Evolutionary conservation across 1,140 invertebrate genomes (phyloP), one percentile per base, ranked within the genome.

Genomic region (Sitobion miscanthi): DNA sequence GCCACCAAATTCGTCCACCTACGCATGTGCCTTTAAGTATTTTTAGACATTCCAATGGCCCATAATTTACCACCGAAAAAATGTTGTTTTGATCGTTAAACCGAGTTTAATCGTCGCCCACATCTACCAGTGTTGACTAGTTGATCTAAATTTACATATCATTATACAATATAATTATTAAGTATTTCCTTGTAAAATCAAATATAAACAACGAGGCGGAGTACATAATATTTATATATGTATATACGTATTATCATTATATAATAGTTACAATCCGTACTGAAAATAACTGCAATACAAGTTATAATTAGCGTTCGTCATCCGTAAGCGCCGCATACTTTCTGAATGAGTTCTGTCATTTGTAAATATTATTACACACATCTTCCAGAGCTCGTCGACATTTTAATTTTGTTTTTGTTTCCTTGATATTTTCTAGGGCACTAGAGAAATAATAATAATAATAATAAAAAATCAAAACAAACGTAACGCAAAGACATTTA

Each of bases 161-260:
- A 85, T 85, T 85, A 85, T 42, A 85, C 38, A 85, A 85, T 85
- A 85, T 85, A 85, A 85, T 85, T 85, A 85, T 42, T 85, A 85
- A 85, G 83, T 42, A 45, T 86, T 42, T 86, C 83, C 42, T 86
- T 86, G 83, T 86, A 86, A 86, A 86, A 86, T 86, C 83, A 45
- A 86, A 86, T 86, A 86, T 86, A 86, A 86, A 86, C 83, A 86
- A 86, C 83, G 83, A 45, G 83, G 83, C 83, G 83, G 83, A 30
- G 42, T 86, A 86, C 42, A 86, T 86, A 86, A 83, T 83, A 83
- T 42, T 21, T 25, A n/a, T n/a, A 35, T 82, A 42, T 83, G 42
- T 42, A 82, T 77, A 83, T 42, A 83, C 7, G 11, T 30, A 86
- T 86, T 45, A 45, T 86, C 83, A 45, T 86, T 86, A 86, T 86